Evolutionary conservation across 2,113 vertebrate genomes (phyloP).

Genomic region (Aspiorhynchus laticeps): DNA sequence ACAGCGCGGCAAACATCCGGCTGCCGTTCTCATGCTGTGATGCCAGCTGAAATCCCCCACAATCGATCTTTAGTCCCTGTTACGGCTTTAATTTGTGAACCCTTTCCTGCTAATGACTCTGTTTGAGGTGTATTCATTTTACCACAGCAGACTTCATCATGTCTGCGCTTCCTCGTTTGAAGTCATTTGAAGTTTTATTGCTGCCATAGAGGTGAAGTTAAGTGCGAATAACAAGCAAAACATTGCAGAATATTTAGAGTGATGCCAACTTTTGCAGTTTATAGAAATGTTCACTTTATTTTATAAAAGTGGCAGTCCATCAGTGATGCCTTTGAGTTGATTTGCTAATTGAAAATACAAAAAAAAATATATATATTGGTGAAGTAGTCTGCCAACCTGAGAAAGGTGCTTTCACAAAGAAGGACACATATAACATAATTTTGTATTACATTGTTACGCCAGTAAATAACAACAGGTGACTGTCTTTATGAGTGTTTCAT

Average conservation of each 20-base stretch:
- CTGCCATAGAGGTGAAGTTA: not conserved
- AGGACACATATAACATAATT: not conserved
- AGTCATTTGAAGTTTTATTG: conserved; percentile 12
- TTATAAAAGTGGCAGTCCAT: not conserved
- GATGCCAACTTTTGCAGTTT: not conserved
- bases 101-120: conserved; percentile 41
- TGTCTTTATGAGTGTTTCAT: not conserved
- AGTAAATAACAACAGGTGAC: not conserved
- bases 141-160: not conserved
- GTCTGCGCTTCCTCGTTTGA: not conserved
- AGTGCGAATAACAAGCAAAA: not conserved
- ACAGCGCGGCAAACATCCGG: conserved; percentile 57
- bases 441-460: not conserved
- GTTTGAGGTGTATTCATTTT: not conserved
- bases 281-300: not conserved
- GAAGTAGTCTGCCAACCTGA: not conserved
- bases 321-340: not conserved
- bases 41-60: conserved; percentile 55
- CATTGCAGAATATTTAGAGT: not conserved
- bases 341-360: not conserved
- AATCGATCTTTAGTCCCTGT: conserved; percentile 54
- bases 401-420: not conserved
- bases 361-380: not conserved
- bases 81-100: conserved; percentile 37
- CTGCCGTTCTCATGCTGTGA: conserved; percentile 60